Base-by-base conservation (phyloP, 2,113 vertebrate species). In the Anthoscopus minutus region DNA sequence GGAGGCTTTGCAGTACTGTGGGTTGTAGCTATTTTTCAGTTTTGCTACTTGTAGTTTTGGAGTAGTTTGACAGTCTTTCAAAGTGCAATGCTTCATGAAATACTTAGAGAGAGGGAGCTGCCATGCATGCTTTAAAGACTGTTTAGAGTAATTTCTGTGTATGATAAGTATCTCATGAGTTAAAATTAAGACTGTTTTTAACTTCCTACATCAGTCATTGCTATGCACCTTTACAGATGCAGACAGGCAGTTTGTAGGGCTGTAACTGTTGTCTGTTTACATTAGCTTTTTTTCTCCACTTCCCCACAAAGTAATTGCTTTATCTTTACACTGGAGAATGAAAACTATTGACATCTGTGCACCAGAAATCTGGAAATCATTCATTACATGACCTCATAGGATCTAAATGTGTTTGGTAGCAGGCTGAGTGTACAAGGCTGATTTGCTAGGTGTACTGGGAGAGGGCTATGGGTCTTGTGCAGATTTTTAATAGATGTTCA, bases 361-460 rank as follows among this genome's bases (percentile, higher is more conserved):
- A 73, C 66, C 88, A 94, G 78, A 90, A 95, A 31, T 91, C 84
- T 94, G 88, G 85, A 96, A 94, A 80, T 87, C 31, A 33, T 90
- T 94, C 45, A 16, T 89, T 85, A 62, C 37, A 27, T 94, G 81
- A 96, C 62, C 30, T 96, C 81, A 92, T 51, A 76, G 56, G 64
- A 62, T 95, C 74, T 81, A 79, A 86, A 93, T 69, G 84, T 48
- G 40, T 88, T 83, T 91, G 71, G 76, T 89, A 93, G 62, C 66
- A 56, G 50, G 50, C 62, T 38, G n/a, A 40, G n/a, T 48, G 17
- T 67, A 3, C 51, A 38, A 77, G 69, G 44, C 50, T 60, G 56
- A 14, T 40, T 87, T 60, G 22, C 16, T 38, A 67, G 72, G 83
- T 81, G 28, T 79, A 27, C 27, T 73, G 62, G 35, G 45, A 90